Evolutionary conservation across 2,888 invertebrate species (phyloP).

Genomic region (Luffia ferchaultella): DNA sequence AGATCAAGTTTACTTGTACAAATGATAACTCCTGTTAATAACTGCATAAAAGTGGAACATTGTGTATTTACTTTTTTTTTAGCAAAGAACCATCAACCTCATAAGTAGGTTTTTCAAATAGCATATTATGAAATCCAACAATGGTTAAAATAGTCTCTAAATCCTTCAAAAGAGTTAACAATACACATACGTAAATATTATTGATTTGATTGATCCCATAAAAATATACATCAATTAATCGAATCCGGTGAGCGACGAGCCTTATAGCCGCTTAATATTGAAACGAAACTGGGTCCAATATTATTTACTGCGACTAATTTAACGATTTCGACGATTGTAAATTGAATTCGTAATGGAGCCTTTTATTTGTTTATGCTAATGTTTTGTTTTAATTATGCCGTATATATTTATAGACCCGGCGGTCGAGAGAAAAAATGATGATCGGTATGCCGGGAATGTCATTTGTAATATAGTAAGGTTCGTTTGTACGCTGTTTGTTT

Average conservation of each 20-base stretch:
- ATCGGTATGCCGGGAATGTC: not conserved
- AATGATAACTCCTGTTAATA: too few relatives aligned
- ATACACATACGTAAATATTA: not conserved
- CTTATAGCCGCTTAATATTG: constrained; percentile 27
- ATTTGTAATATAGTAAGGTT: not conserved
- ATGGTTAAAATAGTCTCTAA: too few relatives aligned
- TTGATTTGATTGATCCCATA: not conserved
- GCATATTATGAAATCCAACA: too few relatives aligned
- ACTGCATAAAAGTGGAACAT: too few relatives aligned
- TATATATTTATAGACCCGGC: not conserved
- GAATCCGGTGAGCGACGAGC: constrained; percentile 4
- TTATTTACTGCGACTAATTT: constrained; percentile 64
- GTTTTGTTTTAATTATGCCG: constrained; percentile 50
- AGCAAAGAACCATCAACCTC: too few relatives aligned
- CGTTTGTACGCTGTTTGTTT: not conserved
- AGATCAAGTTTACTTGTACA: too few relatives aligned
- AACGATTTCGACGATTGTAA: constrained; percentile 60
- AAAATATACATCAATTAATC: not conserved
- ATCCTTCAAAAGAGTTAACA: too few relatives aligned
- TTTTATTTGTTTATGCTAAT: constrained; percentile 68
- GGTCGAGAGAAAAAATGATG: not conserved
- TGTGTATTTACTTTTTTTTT: too few relatives aligned
- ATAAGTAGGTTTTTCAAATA: too few relatives aligned
- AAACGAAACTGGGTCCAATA: constrained; percentile 28
- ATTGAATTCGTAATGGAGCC: constrained; percentile 62